Base-by-base conservation (phyloP, 1,140 invertebrate genomes). In the Coelopa frigida region DNA sequence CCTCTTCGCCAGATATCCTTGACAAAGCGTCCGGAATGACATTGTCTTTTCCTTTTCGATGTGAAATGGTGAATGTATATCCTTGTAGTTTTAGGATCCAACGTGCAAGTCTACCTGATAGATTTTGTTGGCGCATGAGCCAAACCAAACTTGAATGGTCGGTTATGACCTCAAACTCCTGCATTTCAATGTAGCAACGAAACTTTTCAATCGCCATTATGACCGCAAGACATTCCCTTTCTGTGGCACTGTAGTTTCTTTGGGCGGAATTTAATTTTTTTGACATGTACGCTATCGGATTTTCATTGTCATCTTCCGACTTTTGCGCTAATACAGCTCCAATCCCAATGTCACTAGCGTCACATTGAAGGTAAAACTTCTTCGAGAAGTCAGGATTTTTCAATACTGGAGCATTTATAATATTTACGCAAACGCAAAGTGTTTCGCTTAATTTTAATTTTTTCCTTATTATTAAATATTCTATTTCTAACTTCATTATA, bases 401-500 rank as follows among this genome's bases (percentile, higher is more conserved):
- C 42, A 58, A 58, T 15, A 57, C 29, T 8, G 58, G 56, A 29
- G 56, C 50, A n/a, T n/a, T n/a, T n/a, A n/a, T n/a, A n/a, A n/a
- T n/a, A n/a, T n/a, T n/a, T n/a, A n/a, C n/a, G n/a, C n/a, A n/a
- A n/a, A n/a, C n/a, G n/a, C n/a, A n/a, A n/a, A n/a, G n/a, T n/a
- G n/a, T n/a, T n/a, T n/a, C n/a, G n/a, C n/a, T n/a, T n/a, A n/a
- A n/a, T n/a, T n/a, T n/a, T n/a, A n/a, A n/a, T n/a, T n/a, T n/a
- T n/a, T n/a, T n/a, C n/a, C n/a, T n/a, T n/a, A n/a, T n/a, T n/a
- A n/a, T n/a, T n/a, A n/a, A n/a, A n/a, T n/a, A n/a, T n/a, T n/a
- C n/a, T n/a, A n/a, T n/a, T n/a, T n/a, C n/a, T n/a, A n/a, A n/a
- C n/a, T n/a, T n/a, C n/a, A n/a, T n/a, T n/a, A n/a, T n/a, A n/a